Base-by-base conservation (phyloP, 1,140 invertebrate genomes). In the Drosophila melanica region DNA sequence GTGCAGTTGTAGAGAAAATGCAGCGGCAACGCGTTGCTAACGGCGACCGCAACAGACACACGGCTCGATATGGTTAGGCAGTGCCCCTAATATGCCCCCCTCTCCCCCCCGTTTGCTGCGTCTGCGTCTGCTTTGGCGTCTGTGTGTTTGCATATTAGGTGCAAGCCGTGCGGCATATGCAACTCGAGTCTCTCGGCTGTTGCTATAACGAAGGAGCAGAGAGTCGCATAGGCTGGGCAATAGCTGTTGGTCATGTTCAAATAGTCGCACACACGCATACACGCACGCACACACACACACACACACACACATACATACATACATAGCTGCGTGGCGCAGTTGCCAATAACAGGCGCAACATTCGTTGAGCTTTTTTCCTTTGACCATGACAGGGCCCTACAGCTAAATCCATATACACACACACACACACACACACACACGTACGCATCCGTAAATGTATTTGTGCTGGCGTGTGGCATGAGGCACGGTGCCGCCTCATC, bases 11-110 rank as follows among this genome's bases (percentile, higher is more conserved):
- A 70, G 50, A 63, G 65, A 86, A 86, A 85, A 86, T 70, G 79
- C 79, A 81, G 79, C 69, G 64, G 63, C 74, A 76, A 82, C 81
- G 81, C 81, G 81, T 87, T 85, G 78, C 82, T 87, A 77, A 81
- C 81, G 81, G 81, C 81, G 81, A 85, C 81, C 81, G 81, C 82
- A 85, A 76, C 82, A 85, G 78, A 87, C 81, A 81, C 78, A 85
- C 81, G 82, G 82, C 78, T 81, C 82, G 66, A 77, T 84, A 80
- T 80, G 81, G 77, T 85, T 84, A 74, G 81, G 69, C 57, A 58
- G 35, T 45, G 27, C 76, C 45, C 37, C 47, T n/a, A 42, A 51
- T 27, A 8, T 7, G 10, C 33, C 8, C 9, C 7, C 7, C 33
- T 5, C 7, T 45, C n/a, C 47, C 47, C 11, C 33, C 42, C 12